These are phyloP conservation scores for Rhea pennata DNA, from an alignment of 2,113 vertebrate genomes.

Conservation along the genomic window DNA sequence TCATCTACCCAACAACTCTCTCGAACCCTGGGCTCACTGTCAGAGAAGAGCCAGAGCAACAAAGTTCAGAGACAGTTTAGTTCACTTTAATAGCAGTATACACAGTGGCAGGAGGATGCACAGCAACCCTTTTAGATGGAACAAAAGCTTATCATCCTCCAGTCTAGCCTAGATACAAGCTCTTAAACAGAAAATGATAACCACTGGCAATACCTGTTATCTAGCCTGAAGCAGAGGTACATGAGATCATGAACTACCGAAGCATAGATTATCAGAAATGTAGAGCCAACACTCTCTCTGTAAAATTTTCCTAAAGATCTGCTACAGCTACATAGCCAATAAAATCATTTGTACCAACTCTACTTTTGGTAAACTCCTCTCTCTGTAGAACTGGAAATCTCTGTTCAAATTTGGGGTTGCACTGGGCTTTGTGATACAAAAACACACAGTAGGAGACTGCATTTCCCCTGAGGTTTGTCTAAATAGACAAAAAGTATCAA, in stretches of 20 bases:
- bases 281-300: neutral
- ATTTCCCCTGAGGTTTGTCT: neutral
- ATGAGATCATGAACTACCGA: neutral
- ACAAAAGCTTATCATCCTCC: neutral
- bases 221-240: neutral
- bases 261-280: neutral
- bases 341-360: neutral
- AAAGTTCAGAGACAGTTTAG: neutral
- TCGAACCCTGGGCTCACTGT: neutral
- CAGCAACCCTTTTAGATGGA: neutral
- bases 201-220: conserved; percentile 20
- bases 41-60: neutral
- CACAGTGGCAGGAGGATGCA: neutral
- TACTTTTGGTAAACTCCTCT: neutral
- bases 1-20: neutral
- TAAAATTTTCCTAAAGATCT: conserved; percentile 13
- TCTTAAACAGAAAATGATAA: neutral
- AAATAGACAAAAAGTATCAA: neutral
- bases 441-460: neutral
- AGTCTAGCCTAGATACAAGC: neutral
- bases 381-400: neutral
- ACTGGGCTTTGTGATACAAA: neutral
- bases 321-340: neutral
- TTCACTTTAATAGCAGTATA: neutral
- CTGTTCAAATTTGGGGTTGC: neutral